Base-by-base conservation (phyloP, 1,140 invertebrate species). In the Drosophila pseudoobscura region DNA sequence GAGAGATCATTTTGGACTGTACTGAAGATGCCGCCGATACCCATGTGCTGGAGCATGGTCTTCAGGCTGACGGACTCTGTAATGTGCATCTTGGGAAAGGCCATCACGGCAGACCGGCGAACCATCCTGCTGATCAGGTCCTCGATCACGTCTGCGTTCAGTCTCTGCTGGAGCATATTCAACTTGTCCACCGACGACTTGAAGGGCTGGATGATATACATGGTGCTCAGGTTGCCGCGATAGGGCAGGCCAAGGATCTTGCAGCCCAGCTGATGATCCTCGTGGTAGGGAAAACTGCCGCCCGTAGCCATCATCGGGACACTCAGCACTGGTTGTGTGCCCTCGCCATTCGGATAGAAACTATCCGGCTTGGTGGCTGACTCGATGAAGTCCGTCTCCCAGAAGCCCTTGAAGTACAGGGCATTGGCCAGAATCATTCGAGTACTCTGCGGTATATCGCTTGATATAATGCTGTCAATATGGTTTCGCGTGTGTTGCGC, bases 401-500 rank as follows among this genome's bases (percentile, higher is more conserved):
- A 97, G 51, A 94, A 93, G 11, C 94, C 96, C 76, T 94, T 96
- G 58, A 97, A 97, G 66, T 97, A 97, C 5, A 97, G 89, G 0
- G 95, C 95, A 73, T 95, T 96, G 7, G 94, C 93, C n/a, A 97
- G 87, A 15, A 96, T 93, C 11, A 96, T 89, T 22, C 92, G 93
- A 0, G 95, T 96, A 0, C 73, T 56, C 0, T 92, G 69, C 4
- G 91, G 70, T 2, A 93, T 93, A 2, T 80, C 64, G 1, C 92
- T 79, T 2, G 78, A 46, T 0, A 96, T 68, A 13, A 97, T 93
- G 26, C 92, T 90, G 1, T 90, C 74, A 26, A 97, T 96, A 87
- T 94, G 95, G 3, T 93, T 92, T 49, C 92, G 88, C 0, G 96
- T 97, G 58, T 93, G 93, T 6, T 93, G 64, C 0, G 92, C 90